Conservation (phyloP, 2,888 invertebrate genomes). For the Gasteruption jaculator region DNA sequence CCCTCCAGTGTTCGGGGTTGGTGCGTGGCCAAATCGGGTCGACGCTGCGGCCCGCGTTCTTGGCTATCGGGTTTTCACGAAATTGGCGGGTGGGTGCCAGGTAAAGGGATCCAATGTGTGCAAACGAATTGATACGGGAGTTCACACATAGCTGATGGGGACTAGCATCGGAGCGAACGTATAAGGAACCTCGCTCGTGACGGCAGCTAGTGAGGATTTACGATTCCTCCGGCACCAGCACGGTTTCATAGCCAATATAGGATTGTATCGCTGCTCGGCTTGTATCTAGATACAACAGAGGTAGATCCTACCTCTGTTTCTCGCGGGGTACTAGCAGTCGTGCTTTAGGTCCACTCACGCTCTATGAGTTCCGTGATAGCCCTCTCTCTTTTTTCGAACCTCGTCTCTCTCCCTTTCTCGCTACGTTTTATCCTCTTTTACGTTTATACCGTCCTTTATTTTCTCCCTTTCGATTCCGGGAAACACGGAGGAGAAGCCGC, state of each 20-base stretch:
- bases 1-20: too few relatives aligned
- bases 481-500: conserved; percentile 21
- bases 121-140: too few relatives aligned
- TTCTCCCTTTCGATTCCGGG: conserved; percentile 37
- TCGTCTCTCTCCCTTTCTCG: conserved; percentile 17
- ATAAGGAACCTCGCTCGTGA: conserved; percentile 35
- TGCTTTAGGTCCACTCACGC: conserved; percentile 42
- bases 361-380: conserved; percentile 48
- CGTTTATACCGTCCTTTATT: conserved; percentile 28
- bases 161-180: too few relatives aligned
- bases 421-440: conserved; percentile 14
- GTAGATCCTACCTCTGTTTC: conserved; percentile 32
- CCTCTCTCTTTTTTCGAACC: conserved; percentile 27
- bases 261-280: conserved; percentile 46
- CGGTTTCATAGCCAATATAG: conserved; percentile 46
- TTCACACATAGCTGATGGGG: too few relatives aligned
- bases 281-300: conserved; percentile 43
- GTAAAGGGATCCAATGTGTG: too few relatives aligned
- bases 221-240: conserved; percentile 38
- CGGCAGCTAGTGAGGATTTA: conserved; percentile 49
- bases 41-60: too few relatives aligned
- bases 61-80: too few relatives aligned
- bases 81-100: too few relatives aligned
- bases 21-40: too few relatives aligned
- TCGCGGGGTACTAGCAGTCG: conserved; percentile 37